Evolutionary conservation across 1,140 invertebrate species (phyloP).

Genomic region (roundworm (Caenorhabditis elegans)): WBcel235 BX284602.5:13817001-13817500

Average conservation of each 20-base stretch:
- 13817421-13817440: conserved; percentile 11
- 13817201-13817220: neutral
- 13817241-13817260: conserved; percentile 16
- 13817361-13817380: too few relatives aligned
- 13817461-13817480: conserved; percentile 13
- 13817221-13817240: neutral
- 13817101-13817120: neutral
- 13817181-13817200: neutral
- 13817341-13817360: too few relatives aligned
- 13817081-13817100: neutral
- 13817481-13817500: neutral
- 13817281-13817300: conserved; percentile 4
- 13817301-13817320: conserved; percentile 21
- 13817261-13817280: neutral
- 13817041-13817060: conserved; percentile 31
- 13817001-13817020: conserved; percentile 2
- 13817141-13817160: neutral
- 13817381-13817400: neutral
- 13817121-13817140: conserved; percentile 10
- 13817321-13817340: too few relatives aligned
- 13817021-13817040: conserved; percentile 36
- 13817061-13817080: conserved; percentile 23
- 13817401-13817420: neutral
- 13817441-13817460: conserved; percentile 9
- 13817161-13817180: too few relatives aligned